Conservation (phyloP, 2,797 vertebrate genomes). For the Gobio occitaniae region DNA sequence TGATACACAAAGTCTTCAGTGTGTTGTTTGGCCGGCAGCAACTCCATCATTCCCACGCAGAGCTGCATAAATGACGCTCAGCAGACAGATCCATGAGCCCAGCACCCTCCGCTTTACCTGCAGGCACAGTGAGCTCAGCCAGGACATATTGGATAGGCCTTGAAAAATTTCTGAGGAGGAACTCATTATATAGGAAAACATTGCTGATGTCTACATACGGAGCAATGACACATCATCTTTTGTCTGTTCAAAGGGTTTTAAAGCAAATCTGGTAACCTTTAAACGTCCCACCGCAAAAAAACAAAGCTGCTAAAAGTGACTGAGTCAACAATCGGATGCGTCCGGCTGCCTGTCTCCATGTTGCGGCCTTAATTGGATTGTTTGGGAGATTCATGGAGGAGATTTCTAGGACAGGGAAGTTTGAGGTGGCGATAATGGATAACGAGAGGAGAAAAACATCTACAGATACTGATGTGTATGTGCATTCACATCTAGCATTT, state of each 20-base stretch:
- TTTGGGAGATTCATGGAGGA: constrained; percentile 47
- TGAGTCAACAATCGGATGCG: constrained; percentile 37
- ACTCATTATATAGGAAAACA: constrained; percentile 58
- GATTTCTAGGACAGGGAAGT: constrained; percentile 31
- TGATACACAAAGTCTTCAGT: constrained; percentile 59
- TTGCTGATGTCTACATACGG: constrained; percentile 54
- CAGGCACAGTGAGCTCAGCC: constrained; percentile 44
- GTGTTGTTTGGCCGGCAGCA: constrained; percentile 57
- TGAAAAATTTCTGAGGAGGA: constrained; percentile 50
- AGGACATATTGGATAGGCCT: constrained; percentile 56
- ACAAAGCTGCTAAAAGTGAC: constrained; percentile 32
- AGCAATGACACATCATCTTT: constrained; percentile 44
- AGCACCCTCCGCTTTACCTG: constrained; percentile 54
- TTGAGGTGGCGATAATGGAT: constrained; percentile 20
- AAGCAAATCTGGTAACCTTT: constrained; percentile 38
- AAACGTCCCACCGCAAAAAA: constrained; percentile 8
- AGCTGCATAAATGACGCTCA: constrained; percentile 58
- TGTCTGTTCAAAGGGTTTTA: constrained; percentile 36
- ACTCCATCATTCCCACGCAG: constrained; percentile 56
- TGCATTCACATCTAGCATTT: constrained; percentile 26
- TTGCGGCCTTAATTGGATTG: constrained; percentile 28
- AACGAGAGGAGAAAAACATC: constrained; percentile 20
- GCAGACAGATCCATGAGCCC: constrained; percentile 60
- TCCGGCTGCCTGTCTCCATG: constrained; percentile 11
- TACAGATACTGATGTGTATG: constrained; percentile 30